Conservation (phyloP, 2,797 vertebrate genomes). For the Sebastes dallii region DNA sequence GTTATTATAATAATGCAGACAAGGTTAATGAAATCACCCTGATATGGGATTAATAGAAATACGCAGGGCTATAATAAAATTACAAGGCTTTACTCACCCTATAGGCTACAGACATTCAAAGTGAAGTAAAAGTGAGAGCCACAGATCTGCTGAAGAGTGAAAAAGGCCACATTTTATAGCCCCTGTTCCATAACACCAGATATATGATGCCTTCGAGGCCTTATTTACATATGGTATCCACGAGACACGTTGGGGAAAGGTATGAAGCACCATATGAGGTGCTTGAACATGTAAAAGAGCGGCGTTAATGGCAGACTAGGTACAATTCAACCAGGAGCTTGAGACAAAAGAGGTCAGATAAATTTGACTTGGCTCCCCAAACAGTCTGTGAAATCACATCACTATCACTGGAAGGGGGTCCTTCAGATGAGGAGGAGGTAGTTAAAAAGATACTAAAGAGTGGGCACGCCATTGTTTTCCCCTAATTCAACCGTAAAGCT, state of each 20-base stretch:
- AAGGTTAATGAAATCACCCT: neutral
- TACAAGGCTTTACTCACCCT: neutral
- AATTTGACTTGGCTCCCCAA: conserved; percentile 70
- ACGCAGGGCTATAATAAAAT: too few species aligned
- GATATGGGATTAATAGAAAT: neutral
- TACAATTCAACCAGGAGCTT: conserved; percentile 71
- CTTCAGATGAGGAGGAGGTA: conserved; percentile 68
- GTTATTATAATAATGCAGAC: neutral
- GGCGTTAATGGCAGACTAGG: conserved; percentile 78
- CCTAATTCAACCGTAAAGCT: conserved; percentile 63
- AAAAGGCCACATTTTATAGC: conserved; percentile 13
- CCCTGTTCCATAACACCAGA: conserved; percentile 41
- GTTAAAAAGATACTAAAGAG: conserved; percentile 80
- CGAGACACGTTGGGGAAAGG: conserved; percentile 58
- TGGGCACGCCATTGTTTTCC: conserved; percentile 59
- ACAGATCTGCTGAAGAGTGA: neutral
- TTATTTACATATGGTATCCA: conserved; percentile 76
- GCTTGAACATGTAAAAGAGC: conserved; percentile 70
- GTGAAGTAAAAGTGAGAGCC: conserved; percentile 40
- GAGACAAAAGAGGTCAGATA: conserved; percentile 74
- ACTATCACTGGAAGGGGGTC: conserved; percentile 71
- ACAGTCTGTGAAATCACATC: conserved; percentile 80
- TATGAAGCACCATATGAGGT: conserved; percentile 72
- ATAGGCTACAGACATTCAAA: neutral
- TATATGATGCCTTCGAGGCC: conserved; percentile 65